phyloP scores from a whole-genome alignment of 2,888 invertebrate species.

The Agonopterix subpropinquella region DNA sequence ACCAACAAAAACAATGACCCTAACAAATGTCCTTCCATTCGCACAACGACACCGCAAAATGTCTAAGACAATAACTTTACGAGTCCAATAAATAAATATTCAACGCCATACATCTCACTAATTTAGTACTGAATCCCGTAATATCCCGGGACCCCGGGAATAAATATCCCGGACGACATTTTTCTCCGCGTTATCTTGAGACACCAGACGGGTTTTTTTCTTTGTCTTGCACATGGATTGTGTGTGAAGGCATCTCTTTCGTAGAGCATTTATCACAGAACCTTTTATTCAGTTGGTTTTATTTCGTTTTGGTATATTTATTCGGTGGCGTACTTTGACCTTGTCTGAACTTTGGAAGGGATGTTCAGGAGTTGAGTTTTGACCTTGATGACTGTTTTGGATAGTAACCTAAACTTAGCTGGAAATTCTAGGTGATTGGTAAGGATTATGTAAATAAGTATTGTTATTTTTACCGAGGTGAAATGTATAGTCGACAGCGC shows the following conservation, averaged over 20 bases:
- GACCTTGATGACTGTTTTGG: slow-evolving; percentile 7
- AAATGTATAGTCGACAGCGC: too few species aligned
- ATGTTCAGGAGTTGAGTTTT: slow-evolving; percentile 3
- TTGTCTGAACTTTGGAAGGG: slow-evolving; percentile 35
- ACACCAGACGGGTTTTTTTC: slow-evolving; percentile 50
- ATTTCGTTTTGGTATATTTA: slow-evolving; percentile 71
- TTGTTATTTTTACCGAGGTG: too few species aligned
- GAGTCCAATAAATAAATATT: slow-evolving; percentile 61
- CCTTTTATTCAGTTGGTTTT: slow-evolving; percentile 56
- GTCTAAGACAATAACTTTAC: slow-evolving; percentile 42
- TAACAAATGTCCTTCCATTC: background rate
- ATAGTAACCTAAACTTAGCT: too few species aligned
- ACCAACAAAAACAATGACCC: too few species aligned
- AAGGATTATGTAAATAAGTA: too few species aligned
- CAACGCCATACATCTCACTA: slow-evolving; percentile 71
- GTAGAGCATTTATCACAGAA: slow-evolving; percentile 44
- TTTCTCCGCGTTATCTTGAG: slow-evolving; percentile 68
- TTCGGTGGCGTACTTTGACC: slow-evolving; percentile 57
- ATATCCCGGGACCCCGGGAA: slow-evolving; percentile 57
- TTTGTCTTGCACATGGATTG: slow-evolving; percentile 19
- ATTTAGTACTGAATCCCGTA: slow-evolving; percentile 68
- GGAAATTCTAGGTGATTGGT: too few species aligned
- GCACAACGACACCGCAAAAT: slow-evolving; percentile 1
- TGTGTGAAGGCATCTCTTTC: slow-evolving; percentile 26
- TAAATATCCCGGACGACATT: slow-evolving; percentile 68